A percentile compares a stretch with the other conserved stretches of the same genome.
Conservation (phyloP, 2,888 invertebrate genomes). For the Eupeodes luniger region DNA sequence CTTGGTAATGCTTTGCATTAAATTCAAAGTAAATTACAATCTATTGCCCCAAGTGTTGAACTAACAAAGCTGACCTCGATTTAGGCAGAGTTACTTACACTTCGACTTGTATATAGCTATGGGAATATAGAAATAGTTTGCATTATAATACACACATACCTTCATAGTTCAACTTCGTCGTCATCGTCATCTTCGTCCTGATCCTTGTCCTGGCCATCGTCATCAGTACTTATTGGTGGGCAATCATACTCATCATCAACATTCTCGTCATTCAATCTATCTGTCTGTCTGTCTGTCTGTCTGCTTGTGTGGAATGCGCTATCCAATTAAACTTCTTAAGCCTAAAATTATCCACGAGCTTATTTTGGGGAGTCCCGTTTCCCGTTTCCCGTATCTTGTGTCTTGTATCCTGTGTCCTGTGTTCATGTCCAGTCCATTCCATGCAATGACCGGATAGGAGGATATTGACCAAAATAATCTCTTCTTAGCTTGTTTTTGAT, state of each 20-base stretch:
- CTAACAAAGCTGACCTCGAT: constrained; percentile 33
- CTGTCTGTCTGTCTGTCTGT: not conserved
- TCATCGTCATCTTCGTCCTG: not conserved
- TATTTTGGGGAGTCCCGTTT: constrained; percentile 8
- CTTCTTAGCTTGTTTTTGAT: not conserved
- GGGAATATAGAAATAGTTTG: constrained; percentile 1
- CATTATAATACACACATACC: not conserved
- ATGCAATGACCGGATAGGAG: not conserved
- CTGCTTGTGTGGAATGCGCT: not conserved
- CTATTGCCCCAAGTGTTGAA: constrained; percentile 24
- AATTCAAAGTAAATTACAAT: constrained; percentile 36
- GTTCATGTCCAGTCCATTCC: not conserved
- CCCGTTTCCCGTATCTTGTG: too few relatives aligned
- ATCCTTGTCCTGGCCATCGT: not conserved
- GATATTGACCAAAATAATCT: constrained; percentile 23
- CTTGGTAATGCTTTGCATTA: constrained; percentile 11
- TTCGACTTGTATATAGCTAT: not conserved
- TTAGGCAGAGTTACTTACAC: constrained; percentile 6
- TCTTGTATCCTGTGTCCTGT: too few relatives aligned
- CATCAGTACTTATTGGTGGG: too few relatives aligned
- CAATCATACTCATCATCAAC: too few relatives aligned
- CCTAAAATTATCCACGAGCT: constrained; percentile 21
- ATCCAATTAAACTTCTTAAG: constrained; percentile 35
- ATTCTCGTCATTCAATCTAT: too few relatives aligned
- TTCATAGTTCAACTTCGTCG: not conserved